Percentiles rank a stretch among this genome's conserved stretches.
phyloP scores from a whole-genome alignment of 2,888 invertebrate species.

The Conus canariensis region DNA sequence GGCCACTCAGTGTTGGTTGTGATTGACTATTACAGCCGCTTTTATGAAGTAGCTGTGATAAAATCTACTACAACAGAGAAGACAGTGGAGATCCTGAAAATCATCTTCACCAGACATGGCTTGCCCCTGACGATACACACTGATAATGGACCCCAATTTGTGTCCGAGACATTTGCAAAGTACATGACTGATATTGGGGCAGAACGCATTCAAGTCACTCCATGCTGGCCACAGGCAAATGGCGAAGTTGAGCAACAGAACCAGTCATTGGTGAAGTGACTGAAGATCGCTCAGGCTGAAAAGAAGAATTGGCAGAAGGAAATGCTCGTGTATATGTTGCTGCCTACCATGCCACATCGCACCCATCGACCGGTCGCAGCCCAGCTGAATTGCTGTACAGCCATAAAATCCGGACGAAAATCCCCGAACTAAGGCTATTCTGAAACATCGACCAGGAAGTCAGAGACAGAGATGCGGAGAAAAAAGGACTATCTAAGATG shows the following conservation, averaged over 20 bases:
- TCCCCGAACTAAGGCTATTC: neutral
- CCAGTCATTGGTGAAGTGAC: neutral
- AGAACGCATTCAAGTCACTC: neutral
- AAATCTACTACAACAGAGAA: neutral
- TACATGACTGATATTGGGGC: neutral
- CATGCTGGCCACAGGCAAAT: neutral
- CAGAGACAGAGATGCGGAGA: neutral
- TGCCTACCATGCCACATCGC: neutral
- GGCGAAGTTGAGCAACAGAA: neutral
- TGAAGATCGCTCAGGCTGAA: slow-evolving; percentile 18
- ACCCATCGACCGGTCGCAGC: neutral
- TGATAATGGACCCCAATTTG: neutral
- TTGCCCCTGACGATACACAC: neutral
- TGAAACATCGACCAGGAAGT: neutral
- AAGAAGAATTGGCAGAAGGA: neutral
- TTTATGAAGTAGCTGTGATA: neutral
- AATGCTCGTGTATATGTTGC: neutral
- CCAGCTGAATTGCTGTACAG: neutral
- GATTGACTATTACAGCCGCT: neutral
- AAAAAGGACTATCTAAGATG: neutral
- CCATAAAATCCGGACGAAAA: neutral
- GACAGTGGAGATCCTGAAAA: neutral
- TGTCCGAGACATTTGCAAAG: neutral
- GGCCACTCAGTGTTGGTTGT: neutral
- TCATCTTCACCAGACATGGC: neutral